A percentile compares a stretch with the other conserved stretches of the same genome.
Evolutionary conservation across 2,113 vertebrate species (phyloP).

Genomic region (Paratilapia polleni): DNA sequence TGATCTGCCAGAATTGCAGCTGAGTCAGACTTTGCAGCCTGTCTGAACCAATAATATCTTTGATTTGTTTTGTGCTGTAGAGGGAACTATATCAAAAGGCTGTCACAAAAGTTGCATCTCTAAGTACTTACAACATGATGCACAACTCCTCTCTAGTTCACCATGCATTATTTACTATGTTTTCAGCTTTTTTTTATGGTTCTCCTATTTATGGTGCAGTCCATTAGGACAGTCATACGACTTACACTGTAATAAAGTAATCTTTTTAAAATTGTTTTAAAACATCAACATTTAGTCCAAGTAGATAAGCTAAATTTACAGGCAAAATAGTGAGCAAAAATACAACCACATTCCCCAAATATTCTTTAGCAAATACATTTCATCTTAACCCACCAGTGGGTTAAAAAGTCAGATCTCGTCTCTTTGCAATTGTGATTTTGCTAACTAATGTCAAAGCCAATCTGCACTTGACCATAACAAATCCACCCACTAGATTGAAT

Average conservation of each 20-base stretch:
- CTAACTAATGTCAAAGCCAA: neutral
- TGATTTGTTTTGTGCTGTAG: neutral
- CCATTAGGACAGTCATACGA: neutral
- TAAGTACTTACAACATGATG: neutral
- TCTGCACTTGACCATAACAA: neutral
- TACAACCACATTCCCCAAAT: neutral
- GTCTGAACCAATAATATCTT: neutral
- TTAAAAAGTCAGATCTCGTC: rapidly evolving
- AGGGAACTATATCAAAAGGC: neutral
- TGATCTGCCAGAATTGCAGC: too few species aligned
- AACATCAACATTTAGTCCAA: neutral
- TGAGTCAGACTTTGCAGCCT: too few species aligned
- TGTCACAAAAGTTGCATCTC: neutral
- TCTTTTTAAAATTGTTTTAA: neutral
- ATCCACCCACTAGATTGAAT: neutral
- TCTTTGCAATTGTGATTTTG: neutral
- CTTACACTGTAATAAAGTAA: neutral
- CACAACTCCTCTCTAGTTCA: neutral
- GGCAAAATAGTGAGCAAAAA: neutral
- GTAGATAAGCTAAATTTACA: neutral
- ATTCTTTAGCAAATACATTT: neutral
- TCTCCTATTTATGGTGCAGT: too few species aligned
- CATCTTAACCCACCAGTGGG: neutral
- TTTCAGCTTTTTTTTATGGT: neutral
- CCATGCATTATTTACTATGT: neutral